These are phyloP conservation scores for Tachysurus vachellii DNA, from an alignment of 2,113 vertebrate genomes.

Conservation along the genomic window DNA sequence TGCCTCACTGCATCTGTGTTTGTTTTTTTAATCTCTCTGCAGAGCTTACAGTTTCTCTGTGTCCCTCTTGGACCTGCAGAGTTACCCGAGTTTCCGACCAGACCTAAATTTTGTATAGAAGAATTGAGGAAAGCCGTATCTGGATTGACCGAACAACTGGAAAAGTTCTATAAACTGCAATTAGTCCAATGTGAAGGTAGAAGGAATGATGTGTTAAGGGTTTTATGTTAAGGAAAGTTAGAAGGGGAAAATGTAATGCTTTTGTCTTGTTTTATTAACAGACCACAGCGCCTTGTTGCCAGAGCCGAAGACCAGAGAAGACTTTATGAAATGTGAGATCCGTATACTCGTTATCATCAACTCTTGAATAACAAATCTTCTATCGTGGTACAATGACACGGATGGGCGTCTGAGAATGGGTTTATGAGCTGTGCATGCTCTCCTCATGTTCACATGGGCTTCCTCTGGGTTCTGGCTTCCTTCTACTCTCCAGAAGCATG, in stretches of 20 bases:
- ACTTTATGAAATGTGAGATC: slow-evolving; percentile 30
- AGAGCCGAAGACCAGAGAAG: slow-evolving; percentile 32
- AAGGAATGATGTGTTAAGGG: neutral
- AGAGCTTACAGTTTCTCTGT: slow-evolving; percentile 23
- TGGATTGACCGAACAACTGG: neutral
- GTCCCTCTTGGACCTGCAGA: neutral
- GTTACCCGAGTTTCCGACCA: neutral
- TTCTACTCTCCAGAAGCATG: neutral
- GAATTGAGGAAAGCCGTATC: neutral
- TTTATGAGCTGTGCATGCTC: neutral
- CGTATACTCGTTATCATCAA: neutral
- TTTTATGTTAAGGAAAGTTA: neutral
- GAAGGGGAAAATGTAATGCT: neutral
- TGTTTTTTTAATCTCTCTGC: neutral
- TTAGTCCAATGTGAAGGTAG: neutral
- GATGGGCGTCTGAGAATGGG: neutral
- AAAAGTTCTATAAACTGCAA: neutral
- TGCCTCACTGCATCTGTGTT: neutral
- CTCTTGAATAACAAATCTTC: neutral
- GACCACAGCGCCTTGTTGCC: neutral
- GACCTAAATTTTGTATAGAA: neutral
- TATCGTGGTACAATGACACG: neutral
- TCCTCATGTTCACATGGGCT: neutral
- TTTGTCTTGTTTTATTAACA: neutral
- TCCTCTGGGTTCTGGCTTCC: neutral